Evolutionary conservation across 1,140 invertebrate genomes (phyloP).

Genomic region (Neelides sp.): DNA sequence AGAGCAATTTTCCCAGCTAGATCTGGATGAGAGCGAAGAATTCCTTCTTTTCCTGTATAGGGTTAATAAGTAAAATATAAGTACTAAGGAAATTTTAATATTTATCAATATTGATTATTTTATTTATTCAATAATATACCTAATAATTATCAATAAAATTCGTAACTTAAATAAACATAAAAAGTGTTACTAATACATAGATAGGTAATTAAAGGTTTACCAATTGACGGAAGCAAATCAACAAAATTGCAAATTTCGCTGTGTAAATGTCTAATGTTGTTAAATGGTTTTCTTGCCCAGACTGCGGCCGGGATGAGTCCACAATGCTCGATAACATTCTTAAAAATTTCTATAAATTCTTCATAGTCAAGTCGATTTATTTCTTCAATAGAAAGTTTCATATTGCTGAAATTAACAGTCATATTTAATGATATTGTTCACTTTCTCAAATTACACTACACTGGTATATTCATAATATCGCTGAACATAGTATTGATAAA

Average conservation of each 20-base stretch:
- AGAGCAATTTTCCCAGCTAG: conserved; percentile 47
- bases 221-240: conserved; percentile 41
- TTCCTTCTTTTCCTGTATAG: conserved; percentile 41
- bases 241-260: conserved; percentile 44
- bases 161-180: neutral
- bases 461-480: too few species aligned
- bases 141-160: neutral
- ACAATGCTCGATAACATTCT: conserved; percentile 51
- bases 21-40: conserved; percentile 48
- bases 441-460: too few species aligned
- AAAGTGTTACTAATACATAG: neutral
- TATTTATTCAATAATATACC: neutral
- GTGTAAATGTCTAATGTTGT: conserved; percentile 40
- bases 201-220: conserved; percentile 35
- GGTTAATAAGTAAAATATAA: conserved; percentile 12
- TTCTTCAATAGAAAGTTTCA: conserved; percentile 31
- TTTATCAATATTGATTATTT: neutral
- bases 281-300: conserved; percentile 43
- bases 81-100: conserved; percentile 6
- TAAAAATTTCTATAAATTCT: conserved; percentile 47
- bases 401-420: neutral
- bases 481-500: too few species aligned
- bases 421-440: too few species aligned
- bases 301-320: conserved; percentile 42
- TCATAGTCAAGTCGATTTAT: conserved; percentile 44